A percentile compares a stretch with the other conserved stretches of the same genome.
Evolutionary conservation across 1,140 invertebrate genomes (phyloP).

Genomic region (Gonatopus flavifemur): DNA sequence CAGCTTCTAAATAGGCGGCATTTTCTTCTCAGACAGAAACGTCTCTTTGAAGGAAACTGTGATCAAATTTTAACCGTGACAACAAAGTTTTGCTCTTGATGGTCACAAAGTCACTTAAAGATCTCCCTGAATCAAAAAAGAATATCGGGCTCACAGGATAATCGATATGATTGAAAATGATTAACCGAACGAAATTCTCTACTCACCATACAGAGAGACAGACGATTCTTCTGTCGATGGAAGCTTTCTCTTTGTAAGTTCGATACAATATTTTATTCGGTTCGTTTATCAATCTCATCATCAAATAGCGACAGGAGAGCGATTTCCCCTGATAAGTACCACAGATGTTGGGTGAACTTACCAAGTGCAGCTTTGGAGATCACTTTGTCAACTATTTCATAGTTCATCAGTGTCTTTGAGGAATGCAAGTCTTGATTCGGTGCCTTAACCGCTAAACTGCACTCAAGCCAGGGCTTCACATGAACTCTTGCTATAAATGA

Average conservation of each 20-base stretch:
- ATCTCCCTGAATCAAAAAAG: neutral
- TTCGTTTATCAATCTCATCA: slow-evolving; percentile 1
- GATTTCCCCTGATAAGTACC: slow-evolving; percentile 24
- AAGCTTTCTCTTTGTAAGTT: neutral
- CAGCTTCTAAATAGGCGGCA: neutral
- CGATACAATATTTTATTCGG: neutral
- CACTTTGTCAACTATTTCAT: slow-evolving; percentile 16
- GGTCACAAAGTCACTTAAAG: neutral
- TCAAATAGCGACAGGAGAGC: slow-evolving; percentile 21
- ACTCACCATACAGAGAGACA: neutral
- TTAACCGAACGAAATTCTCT: too few species aligned
- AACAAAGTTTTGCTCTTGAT: neutral
- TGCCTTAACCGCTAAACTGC: slow-evolving; percentile 16
- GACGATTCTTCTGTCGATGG: neutral
- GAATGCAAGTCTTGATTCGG: slow-evolving; percentile 27
- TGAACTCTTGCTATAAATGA: slow-evolving; percentile 33
- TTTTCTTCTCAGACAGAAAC: neutral
- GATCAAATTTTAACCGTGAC: neutral
- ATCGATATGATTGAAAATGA: too few species aligned
- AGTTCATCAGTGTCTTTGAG: slow-evolving; percentile 18
- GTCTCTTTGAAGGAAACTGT: neutral
- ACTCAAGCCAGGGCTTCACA: slow-evolving; percentile 29
- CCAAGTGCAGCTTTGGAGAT: slow-evolving; percentile 16
- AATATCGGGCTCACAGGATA: too few species aligned
- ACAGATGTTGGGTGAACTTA: slow-evolving; percentile 27